These are phyloP conservation scores for Erithacus rubecula DNA, from an alignment of 2,797 vertebrate genomes.

Conservation along the genomic window DNA sequence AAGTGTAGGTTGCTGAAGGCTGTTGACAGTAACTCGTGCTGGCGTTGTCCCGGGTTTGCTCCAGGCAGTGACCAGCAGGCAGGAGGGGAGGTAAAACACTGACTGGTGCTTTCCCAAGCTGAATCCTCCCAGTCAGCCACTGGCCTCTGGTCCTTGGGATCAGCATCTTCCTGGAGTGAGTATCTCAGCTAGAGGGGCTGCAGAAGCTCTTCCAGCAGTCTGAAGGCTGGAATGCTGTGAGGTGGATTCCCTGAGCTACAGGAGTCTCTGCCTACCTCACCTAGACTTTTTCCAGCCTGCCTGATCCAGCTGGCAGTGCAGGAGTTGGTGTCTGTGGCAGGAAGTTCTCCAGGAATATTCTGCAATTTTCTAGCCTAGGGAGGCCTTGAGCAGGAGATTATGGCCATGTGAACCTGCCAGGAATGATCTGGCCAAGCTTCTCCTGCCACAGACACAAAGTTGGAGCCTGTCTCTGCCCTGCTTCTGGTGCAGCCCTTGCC, in stretches of 20 bases:
- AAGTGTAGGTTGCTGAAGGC: neutral
- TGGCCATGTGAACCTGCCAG: neutral
- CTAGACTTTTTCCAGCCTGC: neutral
- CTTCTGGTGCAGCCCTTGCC: neutral
- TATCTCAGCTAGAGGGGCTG: neutral
- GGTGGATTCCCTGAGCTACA: neutral
- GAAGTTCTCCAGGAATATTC: neutral
- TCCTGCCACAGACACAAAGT: neutral
- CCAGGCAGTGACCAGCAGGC: neutral
- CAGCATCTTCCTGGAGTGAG: accelerated
- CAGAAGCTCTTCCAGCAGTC: neutral
- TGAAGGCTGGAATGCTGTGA: neutral
- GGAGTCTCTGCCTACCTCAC: neutral
- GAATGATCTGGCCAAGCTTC: neutral
- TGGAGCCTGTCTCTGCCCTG: neutral
- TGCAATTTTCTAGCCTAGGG: neutral
- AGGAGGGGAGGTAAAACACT: neutral
- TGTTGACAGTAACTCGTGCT: neutral
- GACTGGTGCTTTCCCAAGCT: neutral
- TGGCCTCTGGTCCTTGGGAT: neutral
- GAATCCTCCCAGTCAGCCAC: neutral
- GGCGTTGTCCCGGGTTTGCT: neutral
- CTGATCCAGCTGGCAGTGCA: neutral
- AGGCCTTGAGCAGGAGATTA: accelerated
- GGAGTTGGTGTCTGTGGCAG: neutral